Percentiles rank a stretch among this genome's conserved stretches.
Conservation (phyloP, 2,888 invertebrate species). For the Cinara cedri region DNA sequence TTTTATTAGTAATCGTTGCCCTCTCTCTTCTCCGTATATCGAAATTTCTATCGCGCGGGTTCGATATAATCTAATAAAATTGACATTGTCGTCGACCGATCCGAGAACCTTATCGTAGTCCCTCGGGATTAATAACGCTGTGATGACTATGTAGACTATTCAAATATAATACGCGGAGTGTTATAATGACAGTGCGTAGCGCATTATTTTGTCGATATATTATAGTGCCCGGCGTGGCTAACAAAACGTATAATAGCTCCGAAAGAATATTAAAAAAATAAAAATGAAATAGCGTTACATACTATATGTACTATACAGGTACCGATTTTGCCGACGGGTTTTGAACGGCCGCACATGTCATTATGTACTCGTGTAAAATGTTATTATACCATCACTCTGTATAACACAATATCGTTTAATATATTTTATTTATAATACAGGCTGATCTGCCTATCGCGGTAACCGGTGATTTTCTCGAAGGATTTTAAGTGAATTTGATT, state of each 20-base stretch:
- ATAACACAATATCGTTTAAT: too few relatives aligned
- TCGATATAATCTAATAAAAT: slow-evolving; percentile 41
- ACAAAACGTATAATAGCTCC: not conserved
- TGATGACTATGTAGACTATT: not conserved
- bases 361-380: too few relatives aligned
- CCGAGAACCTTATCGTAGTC: slow-evolving; percentile 19
- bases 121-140: not conserved
- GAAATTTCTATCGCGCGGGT: slow-evolving; percentile 1
- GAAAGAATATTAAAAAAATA: not conserved
- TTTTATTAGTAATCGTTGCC: slow-evolving; percentile 16
- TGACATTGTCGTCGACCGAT: not conserved
- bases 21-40: not conserved
- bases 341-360: too few relatives aligned
- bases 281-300: too few relatives aligned
- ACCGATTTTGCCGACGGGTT: not conserved
- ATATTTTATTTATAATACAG: too few relatives aligned
- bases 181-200: not conserved
- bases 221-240: not conserved
- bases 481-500: too few relatives aligned
- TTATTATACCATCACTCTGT: too few relatives aligned
- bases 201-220: not conserved
- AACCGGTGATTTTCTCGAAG: too few relatives aligned
- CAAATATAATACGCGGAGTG: not conserved
- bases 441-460: too few relatives aligned
- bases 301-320: not conserved